phyloP scores from a whole-genome alignment of 2,113 vertebrate genomes.

The Oncorhynchus tshawytscha region DNA sequence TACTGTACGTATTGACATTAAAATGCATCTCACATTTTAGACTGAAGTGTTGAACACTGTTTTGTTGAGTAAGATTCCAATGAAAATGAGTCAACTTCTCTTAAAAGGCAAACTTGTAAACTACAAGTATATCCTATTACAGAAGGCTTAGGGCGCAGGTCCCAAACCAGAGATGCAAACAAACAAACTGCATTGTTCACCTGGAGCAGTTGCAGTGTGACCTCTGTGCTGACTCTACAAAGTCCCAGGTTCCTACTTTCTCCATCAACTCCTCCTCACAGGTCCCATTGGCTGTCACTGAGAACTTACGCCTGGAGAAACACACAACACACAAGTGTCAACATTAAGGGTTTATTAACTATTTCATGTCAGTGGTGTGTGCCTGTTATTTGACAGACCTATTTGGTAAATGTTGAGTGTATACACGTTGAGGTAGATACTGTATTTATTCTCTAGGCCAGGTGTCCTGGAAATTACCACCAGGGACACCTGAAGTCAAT shows the following conservation, averaged over 20 bases:
- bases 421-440: neutral
- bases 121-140: neutral
- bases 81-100: no score
- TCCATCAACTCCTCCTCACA: conserved; percentile 84
- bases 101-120: no score
- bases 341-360: neutral
- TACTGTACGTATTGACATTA: neutral
- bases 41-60: neutral
- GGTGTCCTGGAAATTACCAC: no score
- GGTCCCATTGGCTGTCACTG: conserved; percentile 83
- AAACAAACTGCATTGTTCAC: conserved; percentile 59
- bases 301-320: conserved; percentile 85
- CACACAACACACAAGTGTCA: neutral
- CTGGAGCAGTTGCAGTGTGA: conserved; percentile 93
- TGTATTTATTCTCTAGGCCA: no score
- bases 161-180: neutral
- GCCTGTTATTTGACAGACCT: neutral
- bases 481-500: no score
- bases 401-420: neutral
- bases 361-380: neutral
- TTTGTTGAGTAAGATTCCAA: no score
- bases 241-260: conserved; percentile 89
- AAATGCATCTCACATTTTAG: neutral
- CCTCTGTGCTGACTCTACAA: conserved; percentile 90
- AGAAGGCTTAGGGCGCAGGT: neutral